Percentiles rank a stretch among this genome's conserved stretches.
These are phyloP conservation scores for Campoletis sonorensis DNA, from an alignment of 1,140 invertebrate genomes.

Conservation along the genomic window DNA sequence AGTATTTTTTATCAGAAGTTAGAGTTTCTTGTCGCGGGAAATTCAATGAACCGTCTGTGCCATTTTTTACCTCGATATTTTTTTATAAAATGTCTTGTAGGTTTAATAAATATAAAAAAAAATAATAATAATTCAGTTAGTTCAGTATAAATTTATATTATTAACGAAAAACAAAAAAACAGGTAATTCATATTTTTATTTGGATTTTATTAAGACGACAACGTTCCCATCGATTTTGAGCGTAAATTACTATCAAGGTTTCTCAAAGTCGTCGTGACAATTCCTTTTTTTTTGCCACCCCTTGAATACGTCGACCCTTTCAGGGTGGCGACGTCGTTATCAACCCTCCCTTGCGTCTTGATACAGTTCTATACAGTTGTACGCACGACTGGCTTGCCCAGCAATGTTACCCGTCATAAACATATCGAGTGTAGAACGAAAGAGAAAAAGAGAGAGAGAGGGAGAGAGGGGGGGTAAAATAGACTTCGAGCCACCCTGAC, in stretches of 20 bases:
- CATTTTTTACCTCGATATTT: no score
- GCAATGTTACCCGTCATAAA: constrained; percentile 69
- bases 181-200: no score
- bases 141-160: no score
- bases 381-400: not conserved
- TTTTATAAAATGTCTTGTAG: no score
- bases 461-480: constrained; percentile 40
- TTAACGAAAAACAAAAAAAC: no score
- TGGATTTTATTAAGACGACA: not conserved
- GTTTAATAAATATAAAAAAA: no score
- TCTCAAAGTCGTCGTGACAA: constrained; percentile 12
- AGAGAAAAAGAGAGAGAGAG: constrained; percentile 43
- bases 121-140: no score
- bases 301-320: constrained; percentile 35
- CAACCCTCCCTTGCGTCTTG: constrained; percentile 51
- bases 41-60: no score
- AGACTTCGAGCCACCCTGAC: constrained; percentile 57
- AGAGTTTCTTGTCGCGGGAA: no score
- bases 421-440: constrained; percentile 67
- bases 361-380: constrained; percentile 24
- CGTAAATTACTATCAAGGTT: not conserved
- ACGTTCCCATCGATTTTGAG: not conserved
- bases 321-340: constrained; percentile 36
- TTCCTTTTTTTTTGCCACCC: not conserved
- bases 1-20: no score